Evolutionary conservation across 2,113 vertebrate species (phyloP).

Genomic region (Vombatus ursinus): DNA sequence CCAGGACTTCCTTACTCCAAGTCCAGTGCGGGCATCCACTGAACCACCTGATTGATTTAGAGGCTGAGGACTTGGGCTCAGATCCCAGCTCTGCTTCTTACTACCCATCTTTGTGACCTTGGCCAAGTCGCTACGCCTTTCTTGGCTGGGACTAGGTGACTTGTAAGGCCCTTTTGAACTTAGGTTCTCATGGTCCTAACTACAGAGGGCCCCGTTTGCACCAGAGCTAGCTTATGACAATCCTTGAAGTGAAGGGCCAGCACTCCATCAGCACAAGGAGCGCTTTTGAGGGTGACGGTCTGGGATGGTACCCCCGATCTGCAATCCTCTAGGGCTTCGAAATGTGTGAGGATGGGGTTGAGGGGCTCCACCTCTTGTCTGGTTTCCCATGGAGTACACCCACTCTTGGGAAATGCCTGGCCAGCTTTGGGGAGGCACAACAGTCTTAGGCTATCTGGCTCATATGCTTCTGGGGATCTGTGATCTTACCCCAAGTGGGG

Average conservation of each 20-base stretch:
- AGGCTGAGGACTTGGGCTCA: not conserved
- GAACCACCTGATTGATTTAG: not conserved
- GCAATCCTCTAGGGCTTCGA: slow-evolving; percentile 35
- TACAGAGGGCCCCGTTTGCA: not conserved
- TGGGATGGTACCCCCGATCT: slow-evolving; percentile 56
- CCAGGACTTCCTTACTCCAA: not conserved
- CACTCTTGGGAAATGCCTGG: slow-evolving; percentile 57
- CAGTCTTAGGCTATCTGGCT: not conserved
- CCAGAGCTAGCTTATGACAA: slow-evolving; percentile 28
- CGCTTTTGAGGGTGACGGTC: slow-evolving; percentile 53
- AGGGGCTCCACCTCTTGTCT: slow-evolving; percentile 65
- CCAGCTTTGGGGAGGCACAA: slow-evolving; percentile 31
- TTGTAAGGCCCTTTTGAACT: not conserved
- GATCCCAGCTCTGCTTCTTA: not conserved
- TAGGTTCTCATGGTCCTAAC: not conserved
- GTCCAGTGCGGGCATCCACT: not conserved
- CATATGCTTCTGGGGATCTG: not conserved
- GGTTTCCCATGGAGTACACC: slow-evolving; percentile 59
- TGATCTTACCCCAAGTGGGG: not conserved
- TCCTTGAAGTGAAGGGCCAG: not conserved
- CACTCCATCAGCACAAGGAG: slow-evolving; percentile 59
- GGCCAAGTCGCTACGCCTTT: not conserved
- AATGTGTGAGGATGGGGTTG: slow-evolving; percentile 52
- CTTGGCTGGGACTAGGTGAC: not conserved
- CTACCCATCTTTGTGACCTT: not conserved